Conservation (phyloP, 1,140 invertebrate species). For the Hyposmocoma kahamanoa region DNA sequence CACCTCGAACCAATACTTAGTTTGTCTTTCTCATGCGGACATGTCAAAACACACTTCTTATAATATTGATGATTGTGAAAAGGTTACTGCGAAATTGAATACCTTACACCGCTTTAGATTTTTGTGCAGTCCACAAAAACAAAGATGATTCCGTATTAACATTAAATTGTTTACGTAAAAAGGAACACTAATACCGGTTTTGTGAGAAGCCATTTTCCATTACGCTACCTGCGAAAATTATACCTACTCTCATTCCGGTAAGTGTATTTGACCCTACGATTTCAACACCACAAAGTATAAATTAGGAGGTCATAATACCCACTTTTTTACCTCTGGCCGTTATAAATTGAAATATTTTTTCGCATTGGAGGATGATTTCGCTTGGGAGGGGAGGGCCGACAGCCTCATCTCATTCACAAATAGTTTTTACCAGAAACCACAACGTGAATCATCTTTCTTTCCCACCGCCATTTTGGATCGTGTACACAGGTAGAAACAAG, state of each 20-base stretch:
- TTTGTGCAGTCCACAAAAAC: too few relatives aligned
- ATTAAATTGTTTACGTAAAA: too few relatives aligned
- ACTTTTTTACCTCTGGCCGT: constrained; percentile 22
- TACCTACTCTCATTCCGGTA: constrained; percentile 19
- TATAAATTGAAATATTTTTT: constrained; percentile 22
- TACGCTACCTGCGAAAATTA: constrained; percentile 28
- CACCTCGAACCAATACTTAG: background rate
- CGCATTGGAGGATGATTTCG: constrained; percentile 21
- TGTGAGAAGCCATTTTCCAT: constrained; percentile 18
- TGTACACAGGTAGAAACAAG: background rate
- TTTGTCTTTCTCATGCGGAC: constrained; percentile 13
- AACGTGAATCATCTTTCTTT: constrained; percentile 24
- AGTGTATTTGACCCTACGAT: constrained; percentile 25
- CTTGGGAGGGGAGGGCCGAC: constrained; percentile 18
- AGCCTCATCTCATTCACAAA: constrained; percentile 22
- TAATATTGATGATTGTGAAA: too few relatives aligned
- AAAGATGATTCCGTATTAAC: too few relatives aligned
- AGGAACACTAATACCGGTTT: too few relatives aligned
- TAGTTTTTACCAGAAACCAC: constrained; percentile 27
- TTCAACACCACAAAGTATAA: constrained; percentile 25
- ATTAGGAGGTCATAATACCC: constrained; percentile 28
- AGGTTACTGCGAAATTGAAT: too few relatives aligned
- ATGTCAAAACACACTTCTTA: constrained; percentile 22
- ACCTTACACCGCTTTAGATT: too few relatives aligned
- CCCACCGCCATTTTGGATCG: constrained; percentile 15